These are phyloP conservation scores for Sceloporus tristichus DNA, from an alignment of 2,113 vertebrate genomes.

Conservation along the genomic window DNA sequence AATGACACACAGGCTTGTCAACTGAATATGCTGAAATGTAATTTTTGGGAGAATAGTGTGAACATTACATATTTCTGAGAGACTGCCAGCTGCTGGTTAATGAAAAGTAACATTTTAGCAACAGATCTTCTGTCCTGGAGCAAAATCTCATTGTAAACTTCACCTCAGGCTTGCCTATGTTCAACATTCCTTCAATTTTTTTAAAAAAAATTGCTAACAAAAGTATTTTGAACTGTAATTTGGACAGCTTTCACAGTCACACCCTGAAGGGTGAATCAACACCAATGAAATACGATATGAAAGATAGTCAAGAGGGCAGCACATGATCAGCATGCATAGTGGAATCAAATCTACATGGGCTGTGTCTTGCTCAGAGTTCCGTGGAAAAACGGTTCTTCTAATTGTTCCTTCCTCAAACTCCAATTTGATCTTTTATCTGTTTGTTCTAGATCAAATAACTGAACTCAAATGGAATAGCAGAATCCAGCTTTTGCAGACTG, in stretches of 20 bases:
- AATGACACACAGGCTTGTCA: constrained; percentile 74
- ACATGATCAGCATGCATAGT: neutral
- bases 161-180: constrained; percentile 40
- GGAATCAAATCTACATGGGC: neutral
- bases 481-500: too few species aligned
- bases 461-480: too few species aligned
- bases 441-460: too few species aligned
- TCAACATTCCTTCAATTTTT: constrained; percentile 30
- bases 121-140: constrained; percentile 45
- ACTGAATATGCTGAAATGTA: constrained; percentile 70
- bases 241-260: constrained; percentile 50
- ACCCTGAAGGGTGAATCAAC: neutral
- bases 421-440: too few species aligned
- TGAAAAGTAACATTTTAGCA: constrained; percentile 74
- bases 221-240: constrained; percentile 33
- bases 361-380: neutral
- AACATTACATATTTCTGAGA: constrained; percentile 66
- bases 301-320: neutral
- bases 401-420: too few species aligned
- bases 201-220: constrained; percentile 51
- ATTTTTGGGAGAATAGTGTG: constrained; percentile 71
- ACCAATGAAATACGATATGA: neutral
- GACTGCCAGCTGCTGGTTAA: constrained; percentile 73
- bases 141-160: constrained; percentile 61
- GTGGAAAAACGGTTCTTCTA: neutral